These are phyloP conservation scores for Ameiurus melas DNA, from an alignment of 2,113 vertebrate species.

Conservation along the genomic window DNA sequence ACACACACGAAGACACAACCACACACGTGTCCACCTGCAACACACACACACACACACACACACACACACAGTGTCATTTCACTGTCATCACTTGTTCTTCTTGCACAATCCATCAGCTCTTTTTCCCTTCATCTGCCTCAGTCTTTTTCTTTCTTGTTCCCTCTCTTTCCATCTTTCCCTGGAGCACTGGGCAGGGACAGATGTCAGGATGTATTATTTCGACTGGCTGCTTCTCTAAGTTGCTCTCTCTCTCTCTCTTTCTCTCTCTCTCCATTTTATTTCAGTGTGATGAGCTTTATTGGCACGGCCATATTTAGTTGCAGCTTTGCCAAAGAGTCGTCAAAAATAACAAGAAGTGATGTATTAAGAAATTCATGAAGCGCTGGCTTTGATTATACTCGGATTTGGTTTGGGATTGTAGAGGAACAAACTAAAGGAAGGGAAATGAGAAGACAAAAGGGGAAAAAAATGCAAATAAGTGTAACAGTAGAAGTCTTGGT, in stretches of 20 bases:
- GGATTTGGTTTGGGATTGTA: not conserved
- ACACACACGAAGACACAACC: conserved; percentile 38
- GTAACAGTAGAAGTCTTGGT: conserved; percentile 13
- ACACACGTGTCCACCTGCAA: conserved; percentile 41
- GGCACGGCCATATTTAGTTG: conserved; percentile 10
- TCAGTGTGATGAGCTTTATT: conserved; percentile 12
- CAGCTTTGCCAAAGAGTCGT: not conserved
- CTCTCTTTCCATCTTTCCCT: conserved; percentile 54
- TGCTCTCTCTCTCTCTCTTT: conserved; percentile 23
- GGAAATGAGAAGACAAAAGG: conserved; percentile 6
- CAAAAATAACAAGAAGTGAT: conserved; percentile 12
- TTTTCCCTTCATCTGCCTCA: conserved; percentile 16
- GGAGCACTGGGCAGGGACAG: conserved; percentile 68
- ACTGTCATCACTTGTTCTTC: conserved; percentile 56
- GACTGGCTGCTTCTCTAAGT: conserved; percentile 64
- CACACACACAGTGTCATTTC: not conserved
- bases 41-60: not conserved
- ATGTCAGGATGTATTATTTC: conserved; percentile 75
- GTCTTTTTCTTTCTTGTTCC: not conserved
- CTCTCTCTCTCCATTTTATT: conserved; percentile 3
- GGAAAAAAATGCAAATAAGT: conserved; percentile 4
- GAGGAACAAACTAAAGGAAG: not conserved
- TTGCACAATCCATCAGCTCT: conserved; percentile 64
- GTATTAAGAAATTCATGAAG: conserved; percentile 9
- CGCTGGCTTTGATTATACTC: not conserved